These are phyloP conservation scores for Hesperia comma DNA, from an alignment of 2,888 invertebrate genomes.

Conservation along the genomic window DNA sequence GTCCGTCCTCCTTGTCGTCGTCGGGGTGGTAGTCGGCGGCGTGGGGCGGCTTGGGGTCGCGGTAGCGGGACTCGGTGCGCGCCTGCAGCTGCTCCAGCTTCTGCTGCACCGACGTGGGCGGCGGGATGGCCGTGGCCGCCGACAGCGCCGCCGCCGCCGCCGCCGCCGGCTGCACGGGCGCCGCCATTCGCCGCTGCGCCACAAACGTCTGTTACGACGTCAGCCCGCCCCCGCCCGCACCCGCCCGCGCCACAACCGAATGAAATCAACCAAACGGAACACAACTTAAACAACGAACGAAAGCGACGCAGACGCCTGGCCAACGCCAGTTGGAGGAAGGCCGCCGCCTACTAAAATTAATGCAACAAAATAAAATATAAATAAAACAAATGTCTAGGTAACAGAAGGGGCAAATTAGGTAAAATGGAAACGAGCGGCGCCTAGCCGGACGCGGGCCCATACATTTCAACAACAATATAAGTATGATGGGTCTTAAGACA, in stretches of 20 bases:
- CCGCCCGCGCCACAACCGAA: constrained; percentile 15
- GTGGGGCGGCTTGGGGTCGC: constrained; percentile 48
- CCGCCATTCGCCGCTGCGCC: constrained; percentile 77
- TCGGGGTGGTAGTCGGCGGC: constrained; percentile 57
- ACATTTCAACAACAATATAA: no score
- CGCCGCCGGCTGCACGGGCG: constrained; percentile 79
- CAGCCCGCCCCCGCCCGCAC: no score
- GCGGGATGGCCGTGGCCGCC: constrained; percentile 78
- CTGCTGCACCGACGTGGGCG: constrained; percentile 79
- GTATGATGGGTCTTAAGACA: no score
- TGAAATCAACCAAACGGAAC: constrained; percentile 1
- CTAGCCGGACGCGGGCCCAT: no score
- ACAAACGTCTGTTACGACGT: constrained; percentile 72
- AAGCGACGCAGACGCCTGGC: not conserved
- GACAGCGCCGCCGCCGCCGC: constrained; percentile 79
- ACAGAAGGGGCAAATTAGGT: not conserved
- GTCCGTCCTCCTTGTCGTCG: constrained; percentile 64
- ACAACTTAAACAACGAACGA: not conserved
- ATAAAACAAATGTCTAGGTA: not conserved
- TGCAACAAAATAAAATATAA: not conserved
- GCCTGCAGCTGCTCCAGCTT: constrained; percentile 77
- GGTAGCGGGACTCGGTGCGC: constrained; percentile 67
- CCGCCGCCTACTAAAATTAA: not conserved
- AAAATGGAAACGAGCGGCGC: no score
- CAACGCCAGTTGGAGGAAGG: no score